phyloP scores from a whole-genome alignment of 1,140 invertebrate species.

The Chelonus insularis region DNA sequence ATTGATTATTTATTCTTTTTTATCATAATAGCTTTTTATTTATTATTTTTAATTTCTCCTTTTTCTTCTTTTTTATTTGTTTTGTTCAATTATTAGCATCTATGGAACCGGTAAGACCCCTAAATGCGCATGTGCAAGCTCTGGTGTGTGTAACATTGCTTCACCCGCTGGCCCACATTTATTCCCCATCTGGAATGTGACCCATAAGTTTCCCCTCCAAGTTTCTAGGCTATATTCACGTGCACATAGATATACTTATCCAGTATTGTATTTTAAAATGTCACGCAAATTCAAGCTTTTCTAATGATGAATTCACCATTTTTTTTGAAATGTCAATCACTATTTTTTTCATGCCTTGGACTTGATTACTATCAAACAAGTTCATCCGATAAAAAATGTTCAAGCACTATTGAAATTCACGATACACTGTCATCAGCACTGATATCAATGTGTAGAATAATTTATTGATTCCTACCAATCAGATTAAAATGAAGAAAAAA shows the following conservation, averaged over 20 bases:
- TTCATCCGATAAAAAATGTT: no score
- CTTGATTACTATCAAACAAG: no score
- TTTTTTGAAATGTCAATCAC: no score
- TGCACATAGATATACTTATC: not conserved
- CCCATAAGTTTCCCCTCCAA: conserved; percentile 24
- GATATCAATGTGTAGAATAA: no score
- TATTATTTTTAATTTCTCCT: not conserved
- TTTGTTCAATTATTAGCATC: not conserved
- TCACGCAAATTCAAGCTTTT: not conserved
- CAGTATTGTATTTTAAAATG: not conserved
- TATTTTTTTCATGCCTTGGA: no score
- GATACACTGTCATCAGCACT: no score
- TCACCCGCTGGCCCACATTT: conserved; percentile 30
- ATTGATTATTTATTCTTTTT: not conserved
- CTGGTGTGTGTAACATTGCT: conserved; percentile 14
- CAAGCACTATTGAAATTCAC: no score
- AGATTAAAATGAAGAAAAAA: no score
- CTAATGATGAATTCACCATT: no score
- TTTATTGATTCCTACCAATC: no score
- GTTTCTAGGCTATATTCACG: conserved; percentile 30
- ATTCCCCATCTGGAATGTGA: conserved; percentile 21
- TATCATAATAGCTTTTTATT: not conserved
- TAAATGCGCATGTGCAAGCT: conserved; percentile 16
- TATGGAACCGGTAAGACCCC: not conserved
- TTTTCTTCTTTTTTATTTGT: not conserved